Evolutionary conservation across 2,888 invertebrate genomes (phyloP).

Genomic region (Acanthosepion lycidas): DNA sequence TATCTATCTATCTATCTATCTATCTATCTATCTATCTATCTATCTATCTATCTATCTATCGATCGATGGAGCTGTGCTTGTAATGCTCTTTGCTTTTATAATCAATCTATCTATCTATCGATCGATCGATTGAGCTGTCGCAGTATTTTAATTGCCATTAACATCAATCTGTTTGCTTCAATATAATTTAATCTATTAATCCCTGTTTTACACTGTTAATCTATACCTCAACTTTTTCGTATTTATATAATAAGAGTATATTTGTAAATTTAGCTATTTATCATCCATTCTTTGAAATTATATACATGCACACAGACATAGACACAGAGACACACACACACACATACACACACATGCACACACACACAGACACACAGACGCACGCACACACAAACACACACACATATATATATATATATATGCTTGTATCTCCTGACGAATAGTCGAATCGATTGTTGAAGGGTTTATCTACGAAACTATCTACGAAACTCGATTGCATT

Average conservation of each 20-base stretch:
- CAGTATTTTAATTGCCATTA: too few relatives aligned
- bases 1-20: constrained; percentile 6
- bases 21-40: constrained; percentile 20
- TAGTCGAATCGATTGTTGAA: too few relatives aligned
- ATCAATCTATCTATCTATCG: neutral
- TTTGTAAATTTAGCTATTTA: too few relatives aligned
- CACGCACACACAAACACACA: neutral
- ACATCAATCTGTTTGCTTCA: neutral
- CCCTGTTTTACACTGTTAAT: too few relatives aligned
- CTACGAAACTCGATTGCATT: too few relatives aligned
- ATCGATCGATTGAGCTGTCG: neutral
- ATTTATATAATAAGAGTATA: too few relatives aligned
- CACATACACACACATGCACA: neutral
- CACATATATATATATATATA: neutral
- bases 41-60: constrained; percentile 16
- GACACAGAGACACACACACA: neutral
- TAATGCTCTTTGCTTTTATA: neutral
- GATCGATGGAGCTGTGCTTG: too few relatives aligned
- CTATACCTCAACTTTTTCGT: too few relatives aligned
- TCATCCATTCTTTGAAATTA: too few relatives aligned
- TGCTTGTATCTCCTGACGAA: neutral
- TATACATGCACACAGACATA: neutral
- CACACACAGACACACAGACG: neutral
- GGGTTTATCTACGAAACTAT: too few relatives aligned
- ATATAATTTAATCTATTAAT: too few relatives aligned